Conservation (phyloP, 2,797 vertebrate genomes). For the Cyclura pinguis region DNA sequence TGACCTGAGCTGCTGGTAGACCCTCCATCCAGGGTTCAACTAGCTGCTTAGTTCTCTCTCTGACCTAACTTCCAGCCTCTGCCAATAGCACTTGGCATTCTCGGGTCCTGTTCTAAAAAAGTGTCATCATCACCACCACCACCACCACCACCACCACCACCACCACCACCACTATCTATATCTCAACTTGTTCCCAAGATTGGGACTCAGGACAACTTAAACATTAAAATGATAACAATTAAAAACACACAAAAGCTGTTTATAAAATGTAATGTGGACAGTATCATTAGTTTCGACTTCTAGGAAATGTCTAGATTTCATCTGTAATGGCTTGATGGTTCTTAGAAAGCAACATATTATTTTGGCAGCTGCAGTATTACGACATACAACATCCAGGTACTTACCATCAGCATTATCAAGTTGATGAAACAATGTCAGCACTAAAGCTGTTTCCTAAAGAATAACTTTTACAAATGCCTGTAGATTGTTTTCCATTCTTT, state of each 20-base stretch:
- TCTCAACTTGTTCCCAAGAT: too few species aligned
- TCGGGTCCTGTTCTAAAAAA: too few species aligned
- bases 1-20: too few species aligned
- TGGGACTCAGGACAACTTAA: too few species aligned
- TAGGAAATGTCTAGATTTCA: background rate
- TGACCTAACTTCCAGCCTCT: too few species aligned
- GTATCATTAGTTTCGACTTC: background rate
- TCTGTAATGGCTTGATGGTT: background rate
- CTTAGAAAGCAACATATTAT: background rate
- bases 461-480: background rate
- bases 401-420: constrained; percentile 9
- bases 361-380: background rate
- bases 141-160: too few species aligned
- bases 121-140: too few species aligned
- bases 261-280: background rate
- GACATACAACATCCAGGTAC: background rate
- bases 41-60: too few species aligned
- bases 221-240: too few species aligned
- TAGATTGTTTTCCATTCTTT: background rate
- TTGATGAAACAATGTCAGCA: constrained; percentile 1
- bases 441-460: constrained; percentile 3
- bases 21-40: too few species aligned
- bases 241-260: too few species aligned
- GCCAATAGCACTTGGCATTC: background rate
- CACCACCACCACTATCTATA: too few species aligned